phyloP scores from a whole-genome alignment of 2,113 vertebrate species.

The Vulpes lagopus region DNA sequence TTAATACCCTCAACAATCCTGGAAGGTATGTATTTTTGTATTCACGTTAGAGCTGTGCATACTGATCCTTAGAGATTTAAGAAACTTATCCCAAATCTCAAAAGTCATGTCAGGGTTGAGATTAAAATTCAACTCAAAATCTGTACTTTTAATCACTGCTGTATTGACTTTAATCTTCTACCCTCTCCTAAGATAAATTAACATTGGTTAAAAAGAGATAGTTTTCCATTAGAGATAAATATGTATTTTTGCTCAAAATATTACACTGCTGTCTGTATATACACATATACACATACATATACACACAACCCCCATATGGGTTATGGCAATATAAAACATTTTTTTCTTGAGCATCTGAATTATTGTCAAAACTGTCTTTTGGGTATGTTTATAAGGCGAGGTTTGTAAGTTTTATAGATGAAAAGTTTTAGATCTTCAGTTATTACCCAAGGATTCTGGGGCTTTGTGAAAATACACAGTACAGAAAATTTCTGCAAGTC shows the following conservation, averaged over 20 bases:
- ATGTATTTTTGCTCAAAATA: slow-evolving; percentile 38
- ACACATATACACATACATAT: background rate
- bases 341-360: background rate
- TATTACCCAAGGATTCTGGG: slow-evolving; percentile 27
- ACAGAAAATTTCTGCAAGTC: slow-evolving; percentile 63
- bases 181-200: background rate
- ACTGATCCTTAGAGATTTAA: background rate
- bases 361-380: background rate
- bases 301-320: background rate
- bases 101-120: background rate
- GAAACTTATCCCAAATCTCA: background rate
- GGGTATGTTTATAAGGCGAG: background rate
- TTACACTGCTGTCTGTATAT: background rate
- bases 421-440: slow-evolving; percentile 26
- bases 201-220: background rate
- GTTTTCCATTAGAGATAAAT: background rate
- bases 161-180: background rate
- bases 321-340: background rate
- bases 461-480: slow-evolving; percentile 48
- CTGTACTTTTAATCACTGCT: background rate
- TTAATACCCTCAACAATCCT: background rate
- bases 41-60: background rate
- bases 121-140: background rate
- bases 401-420: slow-evolving; percentile 42
- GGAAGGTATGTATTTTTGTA: background rate